Conservation (phyloP, 2,888 invertebrate genomes). For the Ichneumon xanthorius region DNA sequence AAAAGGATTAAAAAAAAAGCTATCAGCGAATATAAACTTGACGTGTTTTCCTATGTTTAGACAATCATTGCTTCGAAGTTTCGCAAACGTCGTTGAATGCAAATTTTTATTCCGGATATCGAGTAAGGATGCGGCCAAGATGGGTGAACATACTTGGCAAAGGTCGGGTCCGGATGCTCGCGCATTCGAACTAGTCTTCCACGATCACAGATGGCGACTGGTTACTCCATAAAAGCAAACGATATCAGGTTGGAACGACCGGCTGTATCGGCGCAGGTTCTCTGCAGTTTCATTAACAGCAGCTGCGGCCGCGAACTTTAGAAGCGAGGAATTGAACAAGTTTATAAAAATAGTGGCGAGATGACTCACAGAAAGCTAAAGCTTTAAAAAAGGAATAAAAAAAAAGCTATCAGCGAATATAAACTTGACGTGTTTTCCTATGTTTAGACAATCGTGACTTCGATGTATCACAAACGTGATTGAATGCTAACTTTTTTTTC, state of each 20-base stretch:
- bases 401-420: not conserved
- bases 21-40: slow-evolving; percentile 2
- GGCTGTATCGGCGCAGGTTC: not conserved
- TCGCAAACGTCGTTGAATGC: slow-evolving; percentile 7
- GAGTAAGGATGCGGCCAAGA: not conserved
- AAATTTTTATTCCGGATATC: slow-evolving; percentile 20
- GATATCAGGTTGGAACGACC: slow-evolving; percentile 67
- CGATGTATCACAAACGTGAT: not conserved
- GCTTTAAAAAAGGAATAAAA: too few relatives aligned
- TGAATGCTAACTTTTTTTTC: slow-evolving; percentile 16
- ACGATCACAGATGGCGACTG: slow-evolving; percentile 68
- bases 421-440: slow-evolving; percentile 12
- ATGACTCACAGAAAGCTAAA: too few relatives aligned
- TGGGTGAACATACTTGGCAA: slow-evolving; percentile 17
- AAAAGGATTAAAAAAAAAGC: too few relatives aligned
- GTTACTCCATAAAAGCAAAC: slow-evolving; percentile 72
- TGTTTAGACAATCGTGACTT: not conserved
- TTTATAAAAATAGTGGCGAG: too few relatives aligned
- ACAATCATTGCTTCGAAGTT: not conserved
- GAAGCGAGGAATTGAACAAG: too few relatives aligned
- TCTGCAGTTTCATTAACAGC: not conserved
- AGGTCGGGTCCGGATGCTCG: slow-evolving; percentile 37
- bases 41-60: not conserved
- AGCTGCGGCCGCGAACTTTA: not conserved
- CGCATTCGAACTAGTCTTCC: slow-evolving; percentile 17